Percentiles rank a stretch among this genome's conserved stretches.
These are phyloP conservation scores for Protobothrops mucrosquamatus DNA, from an alignment of 2,113 vertebrate genomes.

Conservation along the genomic window DNA sequence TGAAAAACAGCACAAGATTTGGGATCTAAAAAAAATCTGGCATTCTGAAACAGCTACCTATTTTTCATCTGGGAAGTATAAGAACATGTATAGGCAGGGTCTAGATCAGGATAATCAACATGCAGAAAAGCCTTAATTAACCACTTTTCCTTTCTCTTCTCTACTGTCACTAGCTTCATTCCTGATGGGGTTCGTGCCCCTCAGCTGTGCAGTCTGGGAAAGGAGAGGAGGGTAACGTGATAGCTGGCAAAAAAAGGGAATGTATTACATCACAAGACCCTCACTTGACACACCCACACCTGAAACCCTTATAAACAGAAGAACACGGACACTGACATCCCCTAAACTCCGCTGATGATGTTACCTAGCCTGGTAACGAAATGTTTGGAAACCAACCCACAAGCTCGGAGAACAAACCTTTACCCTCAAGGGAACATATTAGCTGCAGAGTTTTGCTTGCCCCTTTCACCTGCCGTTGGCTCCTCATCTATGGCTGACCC, in stretches of 20 bases:
- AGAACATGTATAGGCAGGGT: neutral
- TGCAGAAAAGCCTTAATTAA: neutral
- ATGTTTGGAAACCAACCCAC: no score
- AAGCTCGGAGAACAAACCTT: no score
- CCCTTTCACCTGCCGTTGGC: neutral
- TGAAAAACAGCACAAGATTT: accelerated
- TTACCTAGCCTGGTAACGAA: no score
- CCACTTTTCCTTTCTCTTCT: neutral
- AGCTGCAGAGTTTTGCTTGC: neutral
- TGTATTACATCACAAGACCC: neutral
- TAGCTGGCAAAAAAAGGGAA: neutral
- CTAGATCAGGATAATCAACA: neutral
- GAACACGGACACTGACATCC: no score
- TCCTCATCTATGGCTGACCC: neutral
- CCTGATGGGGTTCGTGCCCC: neutral
- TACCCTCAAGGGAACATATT: neutral
- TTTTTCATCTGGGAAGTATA: neutral
- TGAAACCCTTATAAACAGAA: no score
- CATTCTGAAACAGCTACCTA: neutral
- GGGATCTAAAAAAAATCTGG: neutral
- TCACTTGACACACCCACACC: no score
- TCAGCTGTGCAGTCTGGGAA: neutral
- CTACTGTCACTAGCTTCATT: neutral
- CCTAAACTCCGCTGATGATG: no score
- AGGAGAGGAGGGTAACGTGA: no score